Percentiles rank a stretch among this genome's conserved stretches.
Conservation (phyloP, 2,113 vertebrate species). For the Neolamprologus brichardi region DNA sequence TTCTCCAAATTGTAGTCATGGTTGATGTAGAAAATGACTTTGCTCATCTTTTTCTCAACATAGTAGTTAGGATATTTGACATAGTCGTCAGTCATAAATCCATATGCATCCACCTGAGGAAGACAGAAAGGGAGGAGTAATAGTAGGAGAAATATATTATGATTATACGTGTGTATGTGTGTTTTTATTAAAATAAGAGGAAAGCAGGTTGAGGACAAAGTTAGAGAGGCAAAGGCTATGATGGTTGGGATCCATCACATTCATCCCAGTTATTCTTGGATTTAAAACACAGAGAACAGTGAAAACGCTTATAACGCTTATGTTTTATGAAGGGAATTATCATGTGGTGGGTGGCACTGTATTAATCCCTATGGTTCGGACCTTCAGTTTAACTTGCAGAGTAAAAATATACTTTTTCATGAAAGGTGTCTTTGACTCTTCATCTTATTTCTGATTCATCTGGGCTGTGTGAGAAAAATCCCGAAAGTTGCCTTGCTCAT, state of each 20-base stretch:
- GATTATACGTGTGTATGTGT: rapidly evolving
- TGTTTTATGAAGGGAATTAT: neutral
- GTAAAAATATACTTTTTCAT: neutral
- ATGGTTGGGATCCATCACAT: neutral
- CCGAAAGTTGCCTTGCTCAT: neutral
- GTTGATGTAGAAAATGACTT: conserved; percentile 73
- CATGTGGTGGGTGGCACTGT: neutral
- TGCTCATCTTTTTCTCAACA: conserved; percentile 51
- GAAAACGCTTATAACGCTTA: neutral
- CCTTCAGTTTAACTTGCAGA: neutral
- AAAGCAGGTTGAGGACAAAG: neutral
- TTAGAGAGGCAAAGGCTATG: neutral
- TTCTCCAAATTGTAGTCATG: conserved; percentile 81
- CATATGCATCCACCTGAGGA: conserved; percentile 81
- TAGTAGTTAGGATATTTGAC: conserved; percentile 79
- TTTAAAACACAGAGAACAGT: rapidly evolving
- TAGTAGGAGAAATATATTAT: neutral
- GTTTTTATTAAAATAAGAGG: neutral
- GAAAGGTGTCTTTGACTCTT: neutral
- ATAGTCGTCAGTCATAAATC: conserved; percentile 79
- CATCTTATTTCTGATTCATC: neutral
- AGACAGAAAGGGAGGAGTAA: neutral
- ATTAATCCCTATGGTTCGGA: rapidly evolving
- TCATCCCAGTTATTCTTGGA: neutral
- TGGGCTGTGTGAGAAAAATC: neutral